A percentile compares a stretch with the other conserved stretches of the same genome.
These are phyloP conservation scores for Trichogramma pretiosum DNA, from an alignment of 1,140 invertebrate species.

Conservation along the genomic window DNA sequence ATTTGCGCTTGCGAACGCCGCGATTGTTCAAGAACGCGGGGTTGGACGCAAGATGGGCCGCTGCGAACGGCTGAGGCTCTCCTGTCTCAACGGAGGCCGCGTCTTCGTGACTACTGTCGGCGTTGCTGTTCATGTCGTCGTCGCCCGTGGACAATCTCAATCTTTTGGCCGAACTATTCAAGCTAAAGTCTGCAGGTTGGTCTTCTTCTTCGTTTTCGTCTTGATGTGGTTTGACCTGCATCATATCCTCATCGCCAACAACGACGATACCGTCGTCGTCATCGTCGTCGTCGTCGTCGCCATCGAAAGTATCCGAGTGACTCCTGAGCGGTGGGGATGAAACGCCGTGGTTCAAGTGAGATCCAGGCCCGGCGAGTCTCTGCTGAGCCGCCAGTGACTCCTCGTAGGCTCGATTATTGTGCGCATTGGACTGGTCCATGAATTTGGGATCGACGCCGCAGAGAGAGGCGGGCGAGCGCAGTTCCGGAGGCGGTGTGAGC, in stretches of 20 bases:
- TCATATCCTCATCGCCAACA: constrained; percentile 55
- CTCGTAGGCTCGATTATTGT: constrained; percentile 35
- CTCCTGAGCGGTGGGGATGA: constrained; percentile 36
- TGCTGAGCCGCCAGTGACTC: constrained; percentile 34
- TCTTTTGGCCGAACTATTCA: constrained; percentile 59
- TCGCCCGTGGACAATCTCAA: constrained; percentile 55
- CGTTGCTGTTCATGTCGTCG: constrained; percentile 56
- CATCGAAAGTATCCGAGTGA: constrained; percentile 33
- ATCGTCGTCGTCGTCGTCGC: constrained; percentile 41
- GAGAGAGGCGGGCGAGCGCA: constrained; percentile 53
- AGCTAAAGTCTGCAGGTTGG: constrained; percentile 59
- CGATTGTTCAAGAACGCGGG: constrained; percentile 34
- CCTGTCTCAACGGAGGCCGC: constrained; percentile 46
- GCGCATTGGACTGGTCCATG: constrained; percentile 41
- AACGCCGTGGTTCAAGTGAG: constrained; percentile 44
- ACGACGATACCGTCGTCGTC: constrained; percentile 40
- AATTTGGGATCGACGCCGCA: constrained; percentile 61
- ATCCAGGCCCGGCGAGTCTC: constrained; percentile 30
- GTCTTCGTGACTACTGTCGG: constrained; percentile 62
- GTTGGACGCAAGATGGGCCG: constrained; percentile 27
- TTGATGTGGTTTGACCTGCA: background rate
- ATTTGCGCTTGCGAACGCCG: constrained; percentile 73
- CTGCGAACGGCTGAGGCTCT: constrained; percentile 31
- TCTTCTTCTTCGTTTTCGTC: constrained; percentile 45
- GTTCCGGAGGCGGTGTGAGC: constrained; percentile 63